phyloP scores from a whole-genome alignment of 2,113 vertebrate genomes.

The Polypterus senegalus region DNA sequence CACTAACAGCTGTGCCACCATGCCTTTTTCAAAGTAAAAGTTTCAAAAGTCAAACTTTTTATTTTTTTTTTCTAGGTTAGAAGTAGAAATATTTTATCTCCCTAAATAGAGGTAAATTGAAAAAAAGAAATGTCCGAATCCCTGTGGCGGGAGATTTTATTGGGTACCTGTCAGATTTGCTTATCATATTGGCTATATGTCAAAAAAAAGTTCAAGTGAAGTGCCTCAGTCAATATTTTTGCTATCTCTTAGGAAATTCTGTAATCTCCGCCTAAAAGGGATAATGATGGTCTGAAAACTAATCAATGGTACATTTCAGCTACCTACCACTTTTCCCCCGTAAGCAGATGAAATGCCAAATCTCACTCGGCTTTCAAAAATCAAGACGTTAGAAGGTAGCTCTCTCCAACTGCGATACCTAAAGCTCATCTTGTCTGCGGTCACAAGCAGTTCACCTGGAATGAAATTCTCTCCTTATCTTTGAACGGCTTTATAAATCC shows the following conservation, averaged over 20 bases:
- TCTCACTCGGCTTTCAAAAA: slow-evolving; percentile 1
- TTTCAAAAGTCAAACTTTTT: too few relatives aligned
- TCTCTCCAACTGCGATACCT: too few relatives aligned
- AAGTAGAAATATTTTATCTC: neutral
- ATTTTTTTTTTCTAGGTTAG: too few relatives aligned
- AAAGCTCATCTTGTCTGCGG: too few relatives aligned
- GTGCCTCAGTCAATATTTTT: slow-evolving; percentile 2
- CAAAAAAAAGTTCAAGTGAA: slow-evolving; percentile 4
- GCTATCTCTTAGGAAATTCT: neutral
- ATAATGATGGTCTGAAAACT: neutral
- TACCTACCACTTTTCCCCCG: slow-evolving; percentile 1
- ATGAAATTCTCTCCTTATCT: too few relatives aligned
- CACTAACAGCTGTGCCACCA: too few relatives aligned
- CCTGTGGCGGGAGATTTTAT: neutral
- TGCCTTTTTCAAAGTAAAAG: too few relatives aligned
- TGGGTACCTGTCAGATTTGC: neutral
- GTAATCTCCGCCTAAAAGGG: neutral
- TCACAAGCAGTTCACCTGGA: too few relatives aligned
- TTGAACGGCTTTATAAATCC: too few relatives aligned
- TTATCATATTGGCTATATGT: slow-evolving; percentile 6
- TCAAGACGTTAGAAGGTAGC: neutral
- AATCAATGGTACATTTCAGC: neutral
- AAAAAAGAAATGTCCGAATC: slow-evolving; percentile 1
- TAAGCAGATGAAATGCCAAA: slow-evolving; percentile 1
- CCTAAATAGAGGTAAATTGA: neutral